Evolutionary conservation across 1,140 invertebrate species (phyloP).

Genomic region (Caerostris darwini): DNA sequence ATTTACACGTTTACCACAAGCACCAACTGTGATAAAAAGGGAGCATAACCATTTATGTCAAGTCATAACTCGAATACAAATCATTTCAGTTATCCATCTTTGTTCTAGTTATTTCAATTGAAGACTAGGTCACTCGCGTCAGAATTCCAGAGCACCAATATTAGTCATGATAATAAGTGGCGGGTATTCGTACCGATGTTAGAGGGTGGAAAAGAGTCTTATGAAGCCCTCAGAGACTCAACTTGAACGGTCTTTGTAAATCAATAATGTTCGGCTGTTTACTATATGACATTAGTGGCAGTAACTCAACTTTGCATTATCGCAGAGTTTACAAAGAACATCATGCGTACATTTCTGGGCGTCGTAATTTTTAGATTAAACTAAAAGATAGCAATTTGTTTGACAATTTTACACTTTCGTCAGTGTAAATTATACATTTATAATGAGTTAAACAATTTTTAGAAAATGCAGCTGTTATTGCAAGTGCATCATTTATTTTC

Average conservation of each 20-base stretch:
- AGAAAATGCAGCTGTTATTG: constrained; percentile 11
- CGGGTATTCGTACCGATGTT: constrained; percentile 11
- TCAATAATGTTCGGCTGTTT: constrained; percentile 15
- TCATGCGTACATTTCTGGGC: not conserved
- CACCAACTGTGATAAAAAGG: not conserved
- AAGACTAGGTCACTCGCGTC: not conserved
- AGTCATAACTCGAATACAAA: not conserved
- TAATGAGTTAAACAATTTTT: constrained; percentile 6
- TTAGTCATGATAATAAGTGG: not conserved
- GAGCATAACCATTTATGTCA: not conserved
- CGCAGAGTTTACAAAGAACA: not conserved
- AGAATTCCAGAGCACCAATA: not conserved
- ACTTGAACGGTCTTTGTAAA: not conserved
- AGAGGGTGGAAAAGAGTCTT: not conserved
- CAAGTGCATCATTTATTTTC: not conserved
- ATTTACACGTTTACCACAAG: not conserved
- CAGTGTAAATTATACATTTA: not conserved
- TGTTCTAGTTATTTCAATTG: not conserved
- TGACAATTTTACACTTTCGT: not conserved
- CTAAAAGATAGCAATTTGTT: constrained; percentile 9
- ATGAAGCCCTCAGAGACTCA: not conserved
- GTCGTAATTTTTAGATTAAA: constrained; percentile 32
- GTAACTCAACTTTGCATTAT: not conserved
- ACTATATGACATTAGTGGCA: not conserved
- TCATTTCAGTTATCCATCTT: not conserved